Conservation (phyloP, 2,888 invertebrate species). For the Trisateles emortualis region DNA sequence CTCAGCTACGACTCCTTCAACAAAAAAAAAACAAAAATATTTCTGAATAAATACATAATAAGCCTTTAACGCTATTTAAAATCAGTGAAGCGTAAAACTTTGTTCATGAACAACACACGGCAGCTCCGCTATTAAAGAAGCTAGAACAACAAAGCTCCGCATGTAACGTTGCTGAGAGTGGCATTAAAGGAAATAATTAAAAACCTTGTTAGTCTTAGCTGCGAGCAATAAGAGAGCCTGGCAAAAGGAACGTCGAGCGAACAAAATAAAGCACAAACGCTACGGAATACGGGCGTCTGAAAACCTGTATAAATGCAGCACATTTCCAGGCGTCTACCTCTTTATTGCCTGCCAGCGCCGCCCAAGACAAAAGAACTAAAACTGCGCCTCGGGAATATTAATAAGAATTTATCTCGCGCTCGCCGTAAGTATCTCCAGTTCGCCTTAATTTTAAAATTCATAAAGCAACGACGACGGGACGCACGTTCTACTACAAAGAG, state of each 20-base stretch:
- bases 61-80: slow-evolving; percentile 23
- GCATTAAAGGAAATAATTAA: slow-evolving; percentile 85
- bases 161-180: slow-evolving; percentile 71
- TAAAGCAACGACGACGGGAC: slow-evolving; percentile 45
- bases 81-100: slow-evolving; percentile 24
- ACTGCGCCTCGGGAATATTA: slow-evolving; percentile 74
- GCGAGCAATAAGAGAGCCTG: slow-evolving; percentile 75
- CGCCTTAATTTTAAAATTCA: slow-evolving; percentile 61
- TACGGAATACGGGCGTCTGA: slow-evolving; percentile 55
- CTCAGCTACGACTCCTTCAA: no score
- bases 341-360: slow-evolving; percentile 74
- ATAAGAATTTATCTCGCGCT: slow-evolving; percentile 73
- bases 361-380: slow-evolving; percentile 80
- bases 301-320: slow-evolving; percentile 81
- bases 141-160: slow-evolving; percentile 58
- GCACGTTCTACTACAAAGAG: slow-evolving; percentile 46
- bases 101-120: slow-evolving; percentile 22
- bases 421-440: slow-evolving; percentile 54
- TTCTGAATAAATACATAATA: slow-evolving; percentile 6
- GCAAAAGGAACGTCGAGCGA: slow-evolving; percentile 75
- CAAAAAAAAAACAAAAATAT: neutral
- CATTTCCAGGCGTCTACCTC: slow-evolving; percentile 80
- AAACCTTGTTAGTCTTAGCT: slow-evolving; percentile 82
- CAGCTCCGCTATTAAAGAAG: slow-evolving; percentile 29
- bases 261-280: slow-evolving; percentile 75